Percentiles rank a stretch among this genome's conserved stretches.
phyloP scores from a whole-genome alignment of 53 echinoderm and acorn worm species.

The Echinometra lucunter region DNA sequence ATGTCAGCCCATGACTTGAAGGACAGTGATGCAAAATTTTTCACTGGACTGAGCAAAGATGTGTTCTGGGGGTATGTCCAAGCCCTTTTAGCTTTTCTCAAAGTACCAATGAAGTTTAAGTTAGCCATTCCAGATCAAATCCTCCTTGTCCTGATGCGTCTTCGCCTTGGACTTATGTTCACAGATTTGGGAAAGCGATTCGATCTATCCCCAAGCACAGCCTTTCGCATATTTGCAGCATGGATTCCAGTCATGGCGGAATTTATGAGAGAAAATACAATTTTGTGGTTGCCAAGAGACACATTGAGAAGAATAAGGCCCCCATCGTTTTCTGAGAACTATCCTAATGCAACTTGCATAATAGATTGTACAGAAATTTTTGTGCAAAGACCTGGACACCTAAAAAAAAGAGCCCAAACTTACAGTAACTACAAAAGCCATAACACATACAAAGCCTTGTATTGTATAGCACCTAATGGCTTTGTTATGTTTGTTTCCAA shows the following conservation, averaged over 20 bases:
- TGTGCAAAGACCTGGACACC: conserved; percentile 66
- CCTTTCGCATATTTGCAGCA: conserved; percentile 64
- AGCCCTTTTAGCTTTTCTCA: background rate
- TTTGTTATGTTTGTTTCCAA: conserved; percentile 76
- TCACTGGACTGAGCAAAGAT: conserved; percentile 64
- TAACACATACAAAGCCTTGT: conserved; percentile 77
- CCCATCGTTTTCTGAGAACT: background rate
- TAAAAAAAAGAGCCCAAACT: conserved; percentile 55
- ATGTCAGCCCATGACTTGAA: background rate
- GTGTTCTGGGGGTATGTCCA: conserved; percentile 65
- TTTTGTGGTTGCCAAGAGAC: conserved; percentile 71
- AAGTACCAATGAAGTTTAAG: conserved; percentile 35
- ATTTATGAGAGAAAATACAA: conserved; percentile 56
- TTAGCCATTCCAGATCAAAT: conserved; percentile 63
- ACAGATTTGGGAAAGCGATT: conserved; percentile 70
- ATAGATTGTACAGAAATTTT: conserved; percentile 77
- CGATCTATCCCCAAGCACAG: conserved; percentile 50
- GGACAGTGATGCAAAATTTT: conserved; percentile 49
- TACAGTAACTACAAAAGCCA: conserved; percentile 75
- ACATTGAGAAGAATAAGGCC: conserved; percentile 61
- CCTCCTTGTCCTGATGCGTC: conserved; percentile 70
- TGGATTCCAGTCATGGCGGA: conserved; percentile 68
- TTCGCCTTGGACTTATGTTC: conserved; percentile 71
- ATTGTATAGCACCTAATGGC: conserved; percentile 76
- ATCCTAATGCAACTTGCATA: conserved; percentile 71